Evolutionary conservation across 2,113 vertebrate species (phyloP).

Genomic region (Dasypus novemcinctus): DNA sequence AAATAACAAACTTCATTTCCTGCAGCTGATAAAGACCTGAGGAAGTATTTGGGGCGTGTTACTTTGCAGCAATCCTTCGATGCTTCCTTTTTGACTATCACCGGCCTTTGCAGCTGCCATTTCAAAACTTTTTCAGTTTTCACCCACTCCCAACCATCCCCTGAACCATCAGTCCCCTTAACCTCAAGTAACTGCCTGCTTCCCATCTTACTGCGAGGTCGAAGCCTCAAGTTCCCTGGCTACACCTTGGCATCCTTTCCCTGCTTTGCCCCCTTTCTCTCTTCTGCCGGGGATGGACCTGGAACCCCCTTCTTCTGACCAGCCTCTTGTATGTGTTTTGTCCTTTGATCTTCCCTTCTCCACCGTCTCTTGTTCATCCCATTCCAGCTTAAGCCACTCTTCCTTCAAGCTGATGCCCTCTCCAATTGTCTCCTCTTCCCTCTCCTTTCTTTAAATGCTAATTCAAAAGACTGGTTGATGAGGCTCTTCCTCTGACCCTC

Average conservation of each 20-base stretch:
- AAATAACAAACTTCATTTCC: background rate
- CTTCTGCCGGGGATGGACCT: background rate
- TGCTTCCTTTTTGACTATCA: background rate
- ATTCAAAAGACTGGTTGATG: background rate
- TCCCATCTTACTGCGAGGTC: background rate
- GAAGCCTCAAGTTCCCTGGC: accelerated
- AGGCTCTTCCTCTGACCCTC: background rate
- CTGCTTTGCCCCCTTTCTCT: background rate
- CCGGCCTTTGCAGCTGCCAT: background rate
- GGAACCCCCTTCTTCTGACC: background rate
- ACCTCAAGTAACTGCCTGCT: background rate
- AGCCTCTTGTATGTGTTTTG: accelerated
- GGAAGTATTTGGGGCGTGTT: background rate
- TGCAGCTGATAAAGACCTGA: background rate
- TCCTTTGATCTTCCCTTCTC: background rate
- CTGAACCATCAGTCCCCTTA: background rate
- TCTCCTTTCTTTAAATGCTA: background rate
- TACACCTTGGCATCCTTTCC: background rate
- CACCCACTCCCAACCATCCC: background rate
- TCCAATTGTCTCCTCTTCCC: background rate
- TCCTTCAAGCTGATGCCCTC: background rate
- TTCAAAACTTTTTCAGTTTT: background rate
- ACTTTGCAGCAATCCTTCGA: background rate
- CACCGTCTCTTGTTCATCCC: background rate
- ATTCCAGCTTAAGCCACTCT: background rate